Evolutionary conservation across 1,140 invertebrate genomes (phyloP).

Genomic region (Diuraphis noxia): DNA sequence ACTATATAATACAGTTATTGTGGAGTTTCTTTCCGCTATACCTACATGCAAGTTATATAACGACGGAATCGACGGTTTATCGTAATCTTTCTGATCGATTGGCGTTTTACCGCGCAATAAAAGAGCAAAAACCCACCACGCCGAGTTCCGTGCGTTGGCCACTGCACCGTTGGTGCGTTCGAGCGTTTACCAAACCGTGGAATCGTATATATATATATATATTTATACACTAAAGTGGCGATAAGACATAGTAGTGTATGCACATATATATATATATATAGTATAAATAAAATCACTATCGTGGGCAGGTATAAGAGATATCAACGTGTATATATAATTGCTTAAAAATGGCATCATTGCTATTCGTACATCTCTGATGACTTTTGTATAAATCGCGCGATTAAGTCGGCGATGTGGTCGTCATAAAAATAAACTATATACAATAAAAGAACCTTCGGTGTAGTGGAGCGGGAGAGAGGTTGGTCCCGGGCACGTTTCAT

Average conservation of each 20-base stretch:
- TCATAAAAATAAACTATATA: constrained; percentile 43
- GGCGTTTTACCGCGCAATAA: constrained; percentile 1
- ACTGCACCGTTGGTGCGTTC: background rate
- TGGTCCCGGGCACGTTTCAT: background rate
- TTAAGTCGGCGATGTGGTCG: background rate
- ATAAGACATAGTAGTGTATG: background rate
- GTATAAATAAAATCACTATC: background rate
- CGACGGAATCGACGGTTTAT: constrained; percentile 20
- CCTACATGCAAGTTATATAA: background rate
- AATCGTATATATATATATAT: background rate
- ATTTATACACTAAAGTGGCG: background rate
- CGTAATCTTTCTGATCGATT: constrained; percentile 42
- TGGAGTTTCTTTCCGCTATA: background rate
- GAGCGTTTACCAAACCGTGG: background rate
- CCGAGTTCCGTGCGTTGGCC: background rate
- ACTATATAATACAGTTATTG: background rate
- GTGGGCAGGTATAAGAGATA: background rate
- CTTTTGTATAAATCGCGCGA: background rate
- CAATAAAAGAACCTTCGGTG: background rate
- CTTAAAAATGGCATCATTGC: background rate
- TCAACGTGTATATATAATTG: background rate
- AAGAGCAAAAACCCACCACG: background rate
- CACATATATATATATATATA: background rate
- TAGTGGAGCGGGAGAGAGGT: background rate
- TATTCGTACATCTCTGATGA: background rate